Conservation (phyloP, 2,113 vertebrate genomes). For the Platysternon megacephalum region DNA sequence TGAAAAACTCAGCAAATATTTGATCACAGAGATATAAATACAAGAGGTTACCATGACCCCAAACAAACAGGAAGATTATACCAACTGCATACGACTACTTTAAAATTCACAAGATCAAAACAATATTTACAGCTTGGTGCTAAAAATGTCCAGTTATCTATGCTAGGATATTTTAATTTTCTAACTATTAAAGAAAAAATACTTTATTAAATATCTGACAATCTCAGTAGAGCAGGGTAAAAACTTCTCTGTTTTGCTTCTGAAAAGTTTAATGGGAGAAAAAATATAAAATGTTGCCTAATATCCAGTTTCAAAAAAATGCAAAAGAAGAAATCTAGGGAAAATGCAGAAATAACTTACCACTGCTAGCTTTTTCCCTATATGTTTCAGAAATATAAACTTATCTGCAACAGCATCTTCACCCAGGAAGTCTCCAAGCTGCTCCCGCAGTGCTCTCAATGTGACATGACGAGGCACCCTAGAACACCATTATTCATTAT, state of each 20-base stretch:
- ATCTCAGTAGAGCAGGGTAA: slow-evolving; percentile 1
- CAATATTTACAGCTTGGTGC: background rate
- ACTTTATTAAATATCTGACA: background rate
- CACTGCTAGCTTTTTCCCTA: slow-evolving; percentile 91
- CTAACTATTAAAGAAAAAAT: background rate
- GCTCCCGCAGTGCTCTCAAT: slow-evolving; percentile 82
- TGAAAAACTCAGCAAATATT: slow-evolving; percentile 67
- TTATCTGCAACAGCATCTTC: slow-evolving; percentile 79
- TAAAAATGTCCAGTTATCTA: background rate
- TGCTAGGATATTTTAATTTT: background rate
- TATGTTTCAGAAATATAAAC: slow-evolving; percentile 91
- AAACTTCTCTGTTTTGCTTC: background rate
- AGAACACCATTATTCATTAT: slow-evolving; percentile 73
- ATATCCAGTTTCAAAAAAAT: background rate
- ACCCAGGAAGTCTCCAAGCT: slow-evolving; percentile 83
- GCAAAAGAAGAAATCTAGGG: background rate
- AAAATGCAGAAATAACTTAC: slow-evolving; percentile 77
- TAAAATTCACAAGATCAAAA: slow-evolving; percentile 11
- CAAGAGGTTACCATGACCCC: slow-evolving; percentile 62
- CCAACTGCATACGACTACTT: background rate
- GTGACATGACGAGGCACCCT: slow-evolving; percentile 89
- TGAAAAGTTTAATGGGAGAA: background rate
- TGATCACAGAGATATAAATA: slow-evolving; percentile 40
- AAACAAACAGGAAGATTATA: background rate
- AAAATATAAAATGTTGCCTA: background rate